Conservation (phyloP, 2,888 invertebrate genomes). For the Plebejus melissa region DNA sequence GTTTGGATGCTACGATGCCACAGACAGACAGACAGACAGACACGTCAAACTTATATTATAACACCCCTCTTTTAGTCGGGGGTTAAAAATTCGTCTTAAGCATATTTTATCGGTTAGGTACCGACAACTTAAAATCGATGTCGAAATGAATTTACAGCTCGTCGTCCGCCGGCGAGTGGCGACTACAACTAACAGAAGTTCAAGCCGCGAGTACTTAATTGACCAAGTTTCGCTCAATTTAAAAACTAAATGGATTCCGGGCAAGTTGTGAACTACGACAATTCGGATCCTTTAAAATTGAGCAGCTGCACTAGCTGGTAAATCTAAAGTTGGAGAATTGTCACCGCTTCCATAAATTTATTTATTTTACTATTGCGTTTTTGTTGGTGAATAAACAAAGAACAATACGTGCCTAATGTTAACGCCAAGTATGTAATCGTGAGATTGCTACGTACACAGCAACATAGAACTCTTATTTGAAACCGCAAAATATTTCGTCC, state of each 20-base stretch:
- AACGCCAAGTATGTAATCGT: not conserved
- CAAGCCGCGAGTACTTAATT: conserved; percentile 53
- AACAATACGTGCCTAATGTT: no score
- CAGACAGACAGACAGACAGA: no score
- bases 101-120: not conserved
- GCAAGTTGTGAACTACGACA: conserved; percentile 44
- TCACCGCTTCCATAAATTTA: not conserved
- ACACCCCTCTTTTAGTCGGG: no score
- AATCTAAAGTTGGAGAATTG: not conserved
- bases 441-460: not conserved
- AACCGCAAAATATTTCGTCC: conserved; percentile 17
- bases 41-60: no score
- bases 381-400: not conserved
- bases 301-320: conserved; percentile 14
- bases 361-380: not conserved
- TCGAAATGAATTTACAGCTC: conserved; percentile 38
- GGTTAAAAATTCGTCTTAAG: not conserved
- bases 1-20: no score
- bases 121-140: conserved; percentile 35
- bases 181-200: conserved; percentile 44
- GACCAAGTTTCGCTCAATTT: conserved; percentile 59
- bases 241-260: conserved; percentile 55
- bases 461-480: not conserved
- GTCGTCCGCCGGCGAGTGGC: conserved; percentile 34
- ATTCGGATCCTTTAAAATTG: conserved; percentile 34